A percentile compares a stretch with the other conserved stretches of the same genome.
These are phyloP conservation scores for Eulemur rubriventer DNA, from an alignment of 2,797 vertebrate genomes.

Conservation along the genomic window DNA sequence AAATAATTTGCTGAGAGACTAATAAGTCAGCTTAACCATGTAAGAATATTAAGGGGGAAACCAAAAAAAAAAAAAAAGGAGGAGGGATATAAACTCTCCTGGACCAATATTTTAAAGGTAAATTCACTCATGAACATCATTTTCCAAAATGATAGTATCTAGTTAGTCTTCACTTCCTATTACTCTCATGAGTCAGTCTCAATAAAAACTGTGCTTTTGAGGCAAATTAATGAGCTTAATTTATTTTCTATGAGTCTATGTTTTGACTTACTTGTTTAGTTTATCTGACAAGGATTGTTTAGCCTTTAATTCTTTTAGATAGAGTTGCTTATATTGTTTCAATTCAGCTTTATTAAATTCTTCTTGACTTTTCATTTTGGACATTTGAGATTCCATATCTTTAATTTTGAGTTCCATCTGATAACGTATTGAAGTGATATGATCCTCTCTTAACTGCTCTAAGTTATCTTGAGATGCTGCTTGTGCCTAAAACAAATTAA, in stretches of 20 bases:
- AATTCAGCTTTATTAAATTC: conserved; percentile 86
- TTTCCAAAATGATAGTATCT: neutral
- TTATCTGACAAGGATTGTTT: neutral
- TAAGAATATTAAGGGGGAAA: neutral
- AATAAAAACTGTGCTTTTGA: neutral
- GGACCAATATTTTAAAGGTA: neutral
- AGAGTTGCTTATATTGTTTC: conserved; percentile 61
- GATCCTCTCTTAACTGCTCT: conserved; percentile 90
- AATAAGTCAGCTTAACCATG: neutral
- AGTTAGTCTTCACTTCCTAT: neutral
- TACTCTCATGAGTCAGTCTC: neutral
- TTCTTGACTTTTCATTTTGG: conserved; percentile 86
- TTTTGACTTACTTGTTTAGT: conserved; percentile 79
- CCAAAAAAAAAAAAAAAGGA: neutral
- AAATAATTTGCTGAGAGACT: neutral
- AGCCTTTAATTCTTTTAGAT: neutral
- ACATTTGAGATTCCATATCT: conserved; percentile 88
- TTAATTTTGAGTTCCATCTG: conserved; percentile 90
- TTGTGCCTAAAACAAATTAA: conserved; percentile 86
- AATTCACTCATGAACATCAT: neutral
- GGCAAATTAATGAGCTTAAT: neutral
- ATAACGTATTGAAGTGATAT: conserved; percentile 87
- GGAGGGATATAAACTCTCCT: neutral
- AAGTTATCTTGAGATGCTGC: conserved; percentile 91
- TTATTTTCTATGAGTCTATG: neutral